Evolutionary conservation across 1,140 invertebrate genomes (phyloP), one percentile per base, ranked within the genome.

Genomic region (Dinoponera quadriceps): DNA sequence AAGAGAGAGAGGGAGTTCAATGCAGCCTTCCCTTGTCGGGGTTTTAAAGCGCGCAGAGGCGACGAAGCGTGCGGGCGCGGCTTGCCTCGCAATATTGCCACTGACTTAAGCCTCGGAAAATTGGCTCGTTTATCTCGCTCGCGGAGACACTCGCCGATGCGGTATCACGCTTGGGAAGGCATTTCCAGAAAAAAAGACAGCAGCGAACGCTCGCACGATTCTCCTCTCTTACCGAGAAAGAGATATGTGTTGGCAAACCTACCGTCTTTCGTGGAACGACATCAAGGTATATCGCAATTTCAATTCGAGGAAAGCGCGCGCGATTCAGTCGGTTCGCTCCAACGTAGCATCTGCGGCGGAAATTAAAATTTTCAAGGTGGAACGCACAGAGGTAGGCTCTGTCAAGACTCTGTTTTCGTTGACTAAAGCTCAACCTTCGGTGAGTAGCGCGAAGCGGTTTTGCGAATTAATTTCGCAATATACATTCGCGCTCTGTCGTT

Each of bases 71-170:
- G 51, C 27, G 51, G 14, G 29, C 38, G 29, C 62, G 38, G 66
- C 69, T 82, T 87, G 84, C 63, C 81, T 80, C 38, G 89, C 90
- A 90, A 91, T 92, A 92, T 91, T 90, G 90, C 85, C 84, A 80
- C 85, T 89, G 86, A 91, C 91, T 92, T 90, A 91, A 92, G 92
- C 92, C 89, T 91, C 75, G 87, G 90, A 89, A 92, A 92, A 92
- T 92, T 92, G 91, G 90, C 91, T 92, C 92, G 85, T 92, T 92
- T 89, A 92, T 92, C 90, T 92, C 88, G 84, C 80, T 77, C 83
- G 73, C 83, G 82, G 86, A 85, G 85, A 89, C 80, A 85, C 72
- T 55, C 54, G 72, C 57, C 72, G 48, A 63, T 62, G 63, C 27
- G 51, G 66, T 83, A 87, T 87, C 82, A 69, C 85, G 87, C 80